A percentile compares a stretch with the other conserved stretches of the same genome.
phyloP scores from a whole-genome alignment of 1,140 invertebrate species.

The Proales similis region DNA sequence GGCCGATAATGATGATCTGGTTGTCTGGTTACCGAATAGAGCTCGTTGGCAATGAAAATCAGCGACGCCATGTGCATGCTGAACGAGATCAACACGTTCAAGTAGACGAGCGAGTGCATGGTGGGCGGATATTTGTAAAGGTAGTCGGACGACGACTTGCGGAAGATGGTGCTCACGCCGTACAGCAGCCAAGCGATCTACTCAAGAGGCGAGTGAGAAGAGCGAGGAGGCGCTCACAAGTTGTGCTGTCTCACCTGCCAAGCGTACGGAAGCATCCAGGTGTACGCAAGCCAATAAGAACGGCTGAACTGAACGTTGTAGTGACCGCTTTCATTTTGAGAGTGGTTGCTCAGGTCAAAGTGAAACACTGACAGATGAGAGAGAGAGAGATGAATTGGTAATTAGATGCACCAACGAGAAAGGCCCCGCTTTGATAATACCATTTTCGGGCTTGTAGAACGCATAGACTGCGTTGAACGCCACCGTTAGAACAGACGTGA shows the following conservation, averaged over 20 bases:
- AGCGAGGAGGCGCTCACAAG: background rate
- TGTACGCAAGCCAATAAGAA: slow-evolving; percentile 2
- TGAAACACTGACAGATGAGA: too few species aligned
- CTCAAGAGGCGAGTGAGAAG: background rate
- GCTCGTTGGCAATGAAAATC: too few species aligned
- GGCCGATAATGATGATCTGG: too few species aligned
- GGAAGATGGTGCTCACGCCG: slow-evolving; percentile 28
- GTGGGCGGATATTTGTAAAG: slow-evolving; percentile 33
- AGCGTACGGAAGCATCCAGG: slow-evolving; percentile 10
- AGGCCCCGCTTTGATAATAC: slow-evolving; percentile 24
- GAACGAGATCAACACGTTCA: slow-evolving; percentile 8
- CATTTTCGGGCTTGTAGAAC: too few species aligned
- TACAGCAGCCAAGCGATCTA: slow-evolving; percentile 25
- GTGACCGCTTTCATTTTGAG: too few species aligned
- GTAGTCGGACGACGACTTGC: slow-evolving; percentile 27
- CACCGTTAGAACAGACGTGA: slow-evolving; percentile 7
- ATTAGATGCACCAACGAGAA: too few species aligned
- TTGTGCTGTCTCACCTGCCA: slow-evolving; percentile 7
- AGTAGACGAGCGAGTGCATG: slow-evolving; percentile 31
- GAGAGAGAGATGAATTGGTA: too few species aligned
- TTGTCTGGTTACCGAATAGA: too few species aligned
- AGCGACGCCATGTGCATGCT: background rate
- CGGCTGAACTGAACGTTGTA: slow-evolving; percentile 3
- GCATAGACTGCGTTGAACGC: slow-evolving; percentile 8
- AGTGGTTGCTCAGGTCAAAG: too few species aligned